These are phyloP conservation scores for Clytia hemisphaerica DNA, from an alignment of 30 jellyfish, hydroid and myxozoan species.

Conservation along the genomic window DNA sequence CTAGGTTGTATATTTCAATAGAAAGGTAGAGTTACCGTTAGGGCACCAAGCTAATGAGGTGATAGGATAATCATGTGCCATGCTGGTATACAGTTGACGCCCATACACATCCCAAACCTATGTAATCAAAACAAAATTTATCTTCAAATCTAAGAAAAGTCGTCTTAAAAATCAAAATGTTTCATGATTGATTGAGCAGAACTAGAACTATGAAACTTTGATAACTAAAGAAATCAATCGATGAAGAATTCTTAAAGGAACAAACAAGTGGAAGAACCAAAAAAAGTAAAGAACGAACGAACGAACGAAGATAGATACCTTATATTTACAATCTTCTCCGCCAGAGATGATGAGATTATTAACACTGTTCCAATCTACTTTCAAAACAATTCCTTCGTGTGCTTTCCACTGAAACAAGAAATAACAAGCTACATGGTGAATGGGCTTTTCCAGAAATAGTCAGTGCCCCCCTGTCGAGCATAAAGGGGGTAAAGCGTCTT, in stretches of 20 bases:
- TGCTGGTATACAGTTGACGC: conserved; percentile 59
- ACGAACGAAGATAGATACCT: conserved; percentile 34
- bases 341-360: conserved; percentile 80
- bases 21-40: conserved; percentile 54
- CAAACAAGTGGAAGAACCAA: not conserved
- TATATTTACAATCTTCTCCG: conserved; percentile 90
- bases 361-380: conserved; percentile 86
- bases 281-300: too few relatives aligned
- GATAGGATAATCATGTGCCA: conserved; percentile 83
- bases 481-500: too few relatives aligned
- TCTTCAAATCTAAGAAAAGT: not conserved
- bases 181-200: not conserved
- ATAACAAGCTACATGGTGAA: too few relatives aligned
- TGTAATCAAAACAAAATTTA: not conserved
- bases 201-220: not conserved
- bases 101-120: conserved; percentile 97
- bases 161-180: not conserved
- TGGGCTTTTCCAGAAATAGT: too few relatives aligned
- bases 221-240: not conserved
- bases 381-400: conserved; percentile 82
- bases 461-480: too few relatives aligned
- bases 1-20: not conserved
- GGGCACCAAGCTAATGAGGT: conserved; percentile 92
- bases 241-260: too few relatives aligned
- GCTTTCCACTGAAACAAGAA: conserved; percentile 93